Evolutionary conservation across 1,140 invertebrate genomes (phyloP).

Genomic region (Anastrepha obliqua): DNA sequence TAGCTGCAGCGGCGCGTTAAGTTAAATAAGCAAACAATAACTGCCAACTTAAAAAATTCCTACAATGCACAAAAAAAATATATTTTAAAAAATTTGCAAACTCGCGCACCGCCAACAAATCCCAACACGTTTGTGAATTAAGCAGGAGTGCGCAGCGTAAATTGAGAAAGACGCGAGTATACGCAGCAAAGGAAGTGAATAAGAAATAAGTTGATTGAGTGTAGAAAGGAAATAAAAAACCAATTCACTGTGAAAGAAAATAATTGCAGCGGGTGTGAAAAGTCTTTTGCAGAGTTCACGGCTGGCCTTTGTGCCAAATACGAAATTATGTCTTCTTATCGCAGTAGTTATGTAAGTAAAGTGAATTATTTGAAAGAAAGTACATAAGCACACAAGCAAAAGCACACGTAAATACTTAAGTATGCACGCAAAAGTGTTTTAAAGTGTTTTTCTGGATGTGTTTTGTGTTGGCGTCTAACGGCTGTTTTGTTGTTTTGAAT

Average conservation of each 20-base stretch:
- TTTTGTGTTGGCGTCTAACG: neutral
- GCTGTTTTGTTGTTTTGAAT: neutral
- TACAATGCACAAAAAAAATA: neutral
- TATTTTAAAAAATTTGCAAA: neutral
- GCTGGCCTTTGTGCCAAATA: conserved; percentile 40
- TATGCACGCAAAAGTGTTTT: neutral
- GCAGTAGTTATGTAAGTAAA: conserved; percentile 72
- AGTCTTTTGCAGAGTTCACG: conserved; percentile 17
- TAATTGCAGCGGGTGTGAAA: neutral
- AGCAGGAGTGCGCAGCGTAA: neutral
- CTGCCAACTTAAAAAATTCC: neutral
- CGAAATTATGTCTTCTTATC: conserved; percentile 68
- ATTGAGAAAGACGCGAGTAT: neutral
- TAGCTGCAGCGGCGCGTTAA: neutral
- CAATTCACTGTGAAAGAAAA: neutral
- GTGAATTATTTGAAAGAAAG: neutral
- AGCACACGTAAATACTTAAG: too few relatives aligned
- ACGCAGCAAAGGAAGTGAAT: neutral
- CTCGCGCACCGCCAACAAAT: too few relatives aligned
- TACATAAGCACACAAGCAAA: neutral
- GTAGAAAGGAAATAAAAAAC: too few relatives aligned
- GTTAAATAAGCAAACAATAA: conserved; percentile 9
- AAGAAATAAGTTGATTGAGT: neutral
- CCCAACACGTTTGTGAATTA: neutral
- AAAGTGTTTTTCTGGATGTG: neutral